A percentile compares a stretch with the other conserved stretches of the same genome.
Evolutionary conservation across 23 tunicate genomes (phyloP).

Genomic region (Ciona savignyi): DNA sequence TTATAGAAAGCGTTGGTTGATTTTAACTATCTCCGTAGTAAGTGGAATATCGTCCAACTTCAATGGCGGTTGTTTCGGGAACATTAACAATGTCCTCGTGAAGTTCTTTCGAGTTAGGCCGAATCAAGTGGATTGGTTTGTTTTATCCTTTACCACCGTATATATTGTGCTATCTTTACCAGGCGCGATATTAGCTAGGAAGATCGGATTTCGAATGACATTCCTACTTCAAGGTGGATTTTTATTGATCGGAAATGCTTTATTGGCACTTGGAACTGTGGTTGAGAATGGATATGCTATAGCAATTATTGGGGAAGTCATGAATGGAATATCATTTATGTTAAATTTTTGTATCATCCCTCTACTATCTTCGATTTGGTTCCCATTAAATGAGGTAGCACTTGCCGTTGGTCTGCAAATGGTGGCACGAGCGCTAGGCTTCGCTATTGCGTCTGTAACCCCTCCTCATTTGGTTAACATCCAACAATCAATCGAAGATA

Average conservation of each 20-base stretch:
- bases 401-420: constrained; percentile 1
- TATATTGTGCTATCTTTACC: neutral
- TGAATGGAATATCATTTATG: neutral
- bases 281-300: constrained; percentile 1
- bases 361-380: constrained; percentile 13
- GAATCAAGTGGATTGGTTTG: constrained; percentile 4
- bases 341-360: constrained; percentile 1
- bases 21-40: neutral
- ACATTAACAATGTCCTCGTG: neutral
- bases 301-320: constrained; percentile 7
- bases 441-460: neutral
- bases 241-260: neutral
- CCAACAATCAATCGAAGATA: neutral
- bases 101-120: neutral
- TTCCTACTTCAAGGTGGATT: neutral
- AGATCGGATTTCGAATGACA: neutral
- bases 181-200: neutral
- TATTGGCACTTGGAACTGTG: neutral
- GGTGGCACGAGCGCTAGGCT: constrained; percentile 4
- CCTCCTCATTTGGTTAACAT: neutral
- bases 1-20: neutral
- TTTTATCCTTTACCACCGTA: neutral
- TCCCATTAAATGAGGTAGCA: constrained; percentile 5
- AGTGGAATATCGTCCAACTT: neutral
- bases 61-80: constrained; percentile 1